Evolutionary conservation across 2,113 vertebrate species (phyloP), one percentile per base, ranked within the genome.

Genomic region (Eidolon helvum): DNA sequence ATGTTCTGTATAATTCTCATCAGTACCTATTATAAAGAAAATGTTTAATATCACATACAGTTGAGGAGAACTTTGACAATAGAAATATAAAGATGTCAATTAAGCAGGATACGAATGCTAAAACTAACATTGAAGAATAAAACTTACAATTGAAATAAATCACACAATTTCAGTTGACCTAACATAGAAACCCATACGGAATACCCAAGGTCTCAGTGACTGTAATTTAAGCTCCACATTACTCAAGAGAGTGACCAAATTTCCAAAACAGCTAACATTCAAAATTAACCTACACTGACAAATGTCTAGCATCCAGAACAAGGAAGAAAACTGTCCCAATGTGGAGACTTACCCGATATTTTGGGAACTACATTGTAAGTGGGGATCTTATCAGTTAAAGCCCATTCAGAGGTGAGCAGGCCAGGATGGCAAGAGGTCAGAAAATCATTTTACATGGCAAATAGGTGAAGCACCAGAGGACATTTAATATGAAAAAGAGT

Each of bases 221-320:
- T 94, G 5, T 78, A 57, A 79, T 43, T 74, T 75, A 22, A 69
- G 33, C 40, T 86, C 66, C 16, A 48, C 88, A 24, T 40, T 66
- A 66, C 43, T 74, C 38, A 92, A 57, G 91, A 43, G 26, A 59
- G 26, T 92, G 21, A 61, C 59, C 22, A 84, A 66, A 94, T 95
- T 96, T 85, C 72, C 59, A 65, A 79, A 74, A 30, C 0, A 79
- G 12, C 35, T 92, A 82, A 83, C 6, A 65, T 6, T 68, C 57
- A 90, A 87, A 89, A 91, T 90, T 80, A 72, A 68, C 35, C 22
- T 88, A 53, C 4, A 38, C 12, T 82, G 48, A 79, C 72, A 94
- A 97, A 85, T 24, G 91, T 24, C 43, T 66, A 93, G 22, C 10
- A 95, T 50, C 26, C 71, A 90, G 21, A 90, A 68, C 21, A 74